phyloP scores from a whole-genome alignment of 2,888 invertebrate genomes.

The Meteorus cinctellus region DNA sequence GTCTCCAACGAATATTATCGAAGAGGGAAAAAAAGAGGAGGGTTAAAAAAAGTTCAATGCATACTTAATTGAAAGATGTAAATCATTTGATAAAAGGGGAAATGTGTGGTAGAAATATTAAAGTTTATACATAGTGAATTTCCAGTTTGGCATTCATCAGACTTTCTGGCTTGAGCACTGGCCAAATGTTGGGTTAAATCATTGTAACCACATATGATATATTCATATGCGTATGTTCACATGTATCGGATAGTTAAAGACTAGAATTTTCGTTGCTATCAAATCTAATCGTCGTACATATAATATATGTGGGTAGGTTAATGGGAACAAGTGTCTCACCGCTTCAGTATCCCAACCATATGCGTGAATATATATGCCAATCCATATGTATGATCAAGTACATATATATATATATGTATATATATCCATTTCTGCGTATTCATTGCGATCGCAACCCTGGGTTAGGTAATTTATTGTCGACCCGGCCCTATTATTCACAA shows the following conservation, averaged over 20 bases:
- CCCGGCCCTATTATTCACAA: constrained; percentile 35
- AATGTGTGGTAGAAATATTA: constrained; percentile 21
- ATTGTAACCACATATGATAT: constrained; percentile 25
- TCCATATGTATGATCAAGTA: constrained; percentile 30
- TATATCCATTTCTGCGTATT: constrained; percentile 47
- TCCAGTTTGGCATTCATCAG: constrained; percentile 40
- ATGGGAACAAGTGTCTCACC: constrained; percentile 7
- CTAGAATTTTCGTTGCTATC: background rate
- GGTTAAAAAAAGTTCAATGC: background rate
- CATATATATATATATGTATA: constrained; percentile 27
- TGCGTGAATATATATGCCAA: constrained; percentile 64
- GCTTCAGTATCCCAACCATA: constrained; percentile 58
- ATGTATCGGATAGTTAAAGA: background rate
- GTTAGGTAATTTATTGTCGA: constrained; percentile 61
- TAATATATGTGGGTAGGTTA: background rate
- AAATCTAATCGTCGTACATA: background rate
- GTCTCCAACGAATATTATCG: too few relatives aligned
- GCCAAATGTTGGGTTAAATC: constrained; percentile 41
- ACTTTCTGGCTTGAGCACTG: constrained; percentile 41
- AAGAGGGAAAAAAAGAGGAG: background rate
- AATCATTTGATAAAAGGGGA: constrained; percentile 5
- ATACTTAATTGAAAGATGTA: constrained; percentile 11
- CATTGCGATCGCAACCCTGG: constrained; percentile 58
- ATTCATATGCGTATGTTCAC: background rate
- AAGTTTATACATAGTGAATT: constrained; percentile 41